phyloP scores from a whole-genome alignment of 2,888 invertebrate species.

The Ferrisia virgata region DNA sequence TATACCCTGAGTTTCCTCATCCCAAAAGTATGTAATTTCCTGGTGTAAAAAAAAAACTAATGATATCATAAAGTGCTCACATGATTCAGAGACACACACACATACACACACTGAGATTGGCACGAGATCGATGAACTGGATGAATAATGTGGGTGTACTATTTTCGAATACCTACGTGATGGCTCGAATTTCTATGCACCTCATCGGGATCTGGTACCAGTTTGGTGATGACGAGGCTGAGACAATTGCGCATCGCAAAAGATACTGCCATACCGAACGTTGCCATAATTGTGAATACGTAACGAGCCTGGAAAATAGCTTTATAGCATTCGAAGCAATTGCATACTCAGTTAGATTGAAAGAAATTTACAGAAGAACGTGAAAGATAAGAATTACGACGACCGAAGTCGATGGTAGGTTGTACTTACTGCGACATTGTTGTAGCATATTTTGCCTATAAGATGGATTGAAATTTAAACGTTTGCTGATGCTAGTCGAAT shows the following conservation, averaged over 20 bases:
- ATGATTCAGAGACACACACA: no score
- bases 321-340: neutral
- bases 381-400: neutral
- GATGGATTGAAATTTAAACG: neutral
- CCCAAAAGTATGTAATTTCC: conserved; percentile 64
- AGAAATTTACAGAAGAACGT: neutral
- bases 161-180: neutral
- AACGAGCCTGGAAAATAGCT: conserved; percentile 61
- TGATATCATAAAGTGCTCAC: no score
- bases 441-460: neutral
- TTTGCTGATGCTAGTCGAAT: neutral
- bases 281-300: conserved; percentile 69
- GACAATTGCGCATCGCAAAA: conserved; percentile 70
- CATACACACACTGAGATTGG: no score
- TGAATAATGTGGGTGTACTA: neutral
- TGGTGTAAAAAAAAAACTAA: no score
- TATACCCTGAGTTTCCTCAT: conserved; percentile 57
- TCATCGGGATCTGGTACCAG: conserved; percentile 56
- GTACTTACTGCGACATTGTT: neutral
- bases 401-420: no score
- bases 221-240: conserved; percentile 69
- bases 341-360: neutral
- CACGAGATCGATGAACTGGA: no score
- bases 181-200: neutral
- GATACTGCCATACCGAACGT: conserved; percentile 70